A percentile compares a stretch with the other conserved stretches of the same genome.
phyloP scores from a whole-genome alignment of 2,888 invertebrate species.

The Cataglyphis cursor region DNA sequence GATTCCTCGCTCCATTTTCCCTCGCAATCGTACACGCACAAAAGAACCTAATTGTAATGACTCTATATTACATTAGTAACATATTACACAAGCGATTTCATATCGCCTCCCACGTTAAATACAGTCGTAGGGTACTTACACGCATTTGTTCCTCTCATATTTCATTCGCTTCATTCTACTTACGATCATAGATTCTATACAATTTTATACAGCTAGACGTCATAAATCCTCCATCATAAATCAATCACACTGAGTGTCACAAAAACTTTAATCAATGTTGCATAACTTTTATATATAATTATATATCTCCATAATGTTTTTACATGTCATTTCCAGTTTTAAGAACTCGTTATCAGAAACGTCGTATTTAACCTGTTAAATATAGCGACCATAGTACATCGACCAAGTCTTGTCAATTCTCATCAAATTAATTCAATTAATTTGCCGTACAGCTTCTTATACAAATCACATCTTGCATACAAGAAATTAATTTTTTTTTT shows the following conservation, averaged over 20 bases:
- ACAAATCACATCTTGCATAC: conserved; percentile 11
- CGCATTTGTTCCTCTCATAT: background rate
- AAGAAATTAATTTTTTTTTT: conserved; percentile 23
- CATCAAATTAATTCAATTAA: conserved; percentile 3
- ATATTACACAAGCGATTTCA: conserved; percentile 71
- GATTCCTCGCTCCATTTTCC: conserved; percentile 41
- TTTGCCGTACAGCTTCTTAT: background rate
- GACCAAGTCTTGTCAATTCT: conserved; percentile 18
- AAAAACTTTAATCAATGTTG: no score
- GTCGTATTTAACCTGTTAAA: conserved; percentile 22
- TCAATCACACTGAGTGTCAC: no score
- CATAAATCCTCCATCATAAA: background rate
- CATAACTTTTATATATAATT: conserved; percentile 64
- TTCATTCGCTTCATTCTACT: conserved; percentile 70
- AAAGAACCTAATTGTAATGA: conserved; percentile 78
- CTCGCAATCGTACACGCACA: conserved; percentile 73
- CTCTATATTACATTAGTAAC: conserved; percentile 84
- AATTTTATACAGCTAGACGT: conserved; percentile 79
- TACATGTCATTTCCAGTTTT: conserved; percentile 54
- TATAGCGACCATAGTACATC: conserved; percentile 24
- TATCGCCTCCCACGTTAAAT: conserved; percentile 35
- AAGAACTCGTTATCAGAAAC: conserved; percentile 15
- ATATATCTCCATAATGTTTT: conserved; percentile 65
- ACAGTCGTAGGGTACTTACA: conserved; percentile 3
- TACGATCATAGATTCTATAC: conserved; percentile 81